Base-by-base conservation (phyloP, 2,113 vertebrate species). In the Pachyramphus minor region DNA sequence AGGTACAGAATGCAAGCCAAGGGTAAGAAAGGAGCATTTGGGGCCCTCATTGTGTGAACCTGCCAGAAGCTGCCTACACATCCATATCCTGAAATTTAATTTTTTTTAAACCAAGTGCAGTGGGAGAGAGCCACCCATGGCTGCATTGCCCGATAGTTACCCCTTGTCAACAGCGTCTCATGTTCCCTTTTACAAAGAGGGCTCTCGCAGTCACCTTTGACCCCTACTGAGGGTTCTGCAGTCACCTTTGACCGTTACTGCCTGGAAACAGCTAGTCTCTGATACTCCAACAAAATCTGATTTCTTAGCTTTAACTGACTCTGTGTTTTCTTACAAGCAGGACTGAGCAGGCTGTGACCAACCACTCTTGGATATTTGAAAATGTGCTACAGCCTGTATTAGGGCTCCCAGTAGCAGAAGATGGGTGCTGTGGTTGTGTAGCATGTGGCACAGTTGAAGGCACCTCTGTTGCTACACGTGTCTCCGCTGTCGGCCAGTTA, bases 401-500 rank as follows among this genome's bases (percentile, higher is more conserved):
- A 84, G 59, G 42, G 45, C 53, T 86, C 20, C 74, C 27, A 30
- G 63, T 2, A 49, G 25, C 72, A 86, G 67, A 52, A 71, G 45
- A 62, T 8, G 13, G 17, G 35, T 16, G 14, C 80, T 74, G 60
- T 50, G 66, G 68, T 56, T 2, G 0, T 8, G 12, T 20, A 93
- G 31, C 11, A 22, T 1, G 3, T 39, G 58, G 27, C 21, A 62
- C 6, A 2, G 12, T 14, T 63, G 20, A 73, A 81, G 50, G 27
- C 50, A 52, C 37, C 59, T 59, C 49, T 80, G 68, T 62, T 8
- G 2, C 60, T 71, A 12, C 35, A 7, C 41, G 14, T 4, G 21
- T 56, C 35, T 63, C 12, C 0, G 2, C 1, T 0, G 30, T 52
- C 2, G 0, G 30, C 59, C 42, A 25, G 50, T 44, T 58, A 42